Evolutionary conservation across 2,888 invertebrate genomes (phyloP), one percentile per base, ranked within the genome.

Genomic region (Digitonthophagus gazella): DNA sequence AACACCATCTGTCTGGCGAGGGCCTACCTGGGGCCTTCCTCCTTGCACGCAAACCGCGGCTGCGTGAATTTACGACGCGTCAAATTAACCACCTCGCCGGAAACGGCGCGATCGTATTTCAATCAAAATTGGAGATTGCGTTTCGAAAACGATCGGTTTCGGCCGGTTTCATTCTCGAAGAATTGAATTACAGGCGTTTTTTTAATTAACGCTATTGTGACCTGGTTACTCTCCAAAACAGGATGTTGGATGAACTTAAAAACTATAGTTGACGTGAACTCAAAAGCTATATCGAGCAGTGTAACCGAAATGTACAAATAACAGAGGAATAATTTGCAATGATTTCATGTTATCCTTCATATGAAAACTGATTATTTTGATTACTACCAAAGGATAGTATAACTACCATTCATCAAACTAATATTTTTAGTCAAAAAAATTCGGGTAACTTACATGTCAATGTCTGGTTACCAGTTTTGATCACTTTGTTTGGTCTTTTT

Each of bases 1-100:
- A 61, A 20, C 15, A 19, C 18, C 61, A 61, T 61, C 61, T 61
- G 61, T 61, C 19, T 19, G 18, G 16, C 20, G 19, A 18, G 61
- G n/a, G 18, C 61, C 18, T 61, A 61, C 61, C 61, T 61, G 61
- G 18, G 16, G 58, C 16, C 58, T 58, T 58, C 58, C 15, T 58
- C 58, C 8, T n/a, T 8, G 61, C 61, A 61, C 61, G 19, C 61
- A 61, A 61, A 18, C n/a, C n/a, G 16, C 18, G 8, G 61, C 61
- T 61, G 18, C 61, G 20, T 20, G 20, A 61, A 61, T 61, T 61
- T 20, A 16, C 61, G 19, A 4, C 19, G 61, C 61, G 61, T 61
- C 61, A 61, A 61, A 61, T 44, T 44, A 44, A 44, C 28, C 28
- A 44, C 28, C 28, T 44, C 28, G 28, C 28, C 28, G 28, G 28